Conservation (phyloP, 1,140 invertebrate species). For the Pseudomyrmex cubaensis region DNA sequence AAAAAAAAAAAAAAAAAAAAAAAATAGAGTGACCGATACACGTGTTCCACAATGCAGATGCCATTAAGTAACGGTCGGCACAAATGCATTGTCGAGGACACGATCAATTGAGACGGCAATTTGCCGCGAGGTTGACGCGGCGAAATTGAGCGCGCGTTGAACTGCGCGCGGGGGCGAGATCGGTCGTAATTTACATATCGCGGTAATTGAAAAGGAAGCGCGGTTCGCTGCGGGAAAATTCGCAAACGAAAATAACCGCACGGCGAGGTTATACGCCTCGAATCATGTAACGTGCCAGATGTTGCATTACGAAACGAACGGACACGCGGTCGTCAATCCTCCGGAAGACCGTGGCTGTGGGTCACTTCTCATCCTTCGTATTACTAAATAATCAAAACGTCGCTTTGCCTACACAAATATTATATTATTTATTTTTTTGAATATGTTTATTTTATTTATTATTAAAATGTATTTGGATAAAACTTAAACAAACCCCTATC, state of each 20-base stretch:
- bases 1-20: constrained; percentile 35
- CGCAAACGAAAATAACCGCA: no score
- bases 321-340: no score
- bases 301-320: no score
- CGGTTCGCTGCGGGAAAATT: not conserved
- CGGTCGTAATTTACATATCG: constrained; percentile 39
- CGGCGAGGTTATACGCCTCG: constrained; percentile 2
- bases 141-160: constrained; percentile 55
- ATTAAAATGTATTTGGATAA: no score
- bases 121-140: constrained; percentile 52
- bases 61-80: constrained; percentile 52
- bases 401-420: no score
- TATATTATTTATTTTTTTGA: no score
- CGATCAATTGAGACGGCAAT: constrained; percentile 68
- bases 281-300: not conserved
- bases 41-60: constrained; percentile 59
- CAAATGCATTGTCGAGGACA: constrained; percentile 65
- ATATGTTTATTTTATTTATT: no score
- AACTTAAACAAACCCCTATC: no score
- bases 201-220: constrained; percentile 52
- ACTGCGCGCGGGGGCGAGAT: constrained; percentile 26
- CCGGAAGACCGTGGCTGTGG: no score
- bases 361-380: not conserved
- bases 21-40: constrained; percentile 19
- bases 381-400: not conserved